These are phyloP conservation scores for Nephrotoma appendiculata DNA, from an alignment of 2,888 invertebrate species.

Conservation along the genomic window DNA sequence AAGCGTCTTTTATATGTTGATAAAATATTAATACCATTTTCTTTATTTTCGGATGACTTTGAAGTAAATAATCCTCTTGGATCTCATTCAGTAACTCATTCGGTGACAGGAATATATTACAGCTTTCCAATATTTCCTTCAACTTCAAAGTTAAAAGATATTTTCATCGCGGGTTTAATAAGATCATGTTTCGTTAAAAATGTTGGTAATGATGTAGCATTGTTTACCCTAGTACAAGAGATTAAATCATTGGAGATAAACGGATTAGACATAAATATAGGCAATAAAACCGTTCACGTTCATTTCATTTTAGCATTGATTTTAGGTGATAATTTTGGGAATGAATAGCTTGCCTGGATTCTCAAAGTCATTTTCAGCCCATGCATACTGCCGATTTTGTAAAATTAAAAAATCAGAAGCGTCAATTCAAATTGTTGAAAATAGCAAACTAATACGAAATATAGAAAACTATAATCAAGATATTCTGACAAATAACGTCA, in stretches of 20 bases:
- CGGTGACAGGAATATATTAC: not conserved
- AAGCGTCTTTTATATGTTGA: not conserved
- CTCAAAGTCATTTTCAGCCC: not conserved
- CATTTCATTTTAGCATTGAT: not conserved
- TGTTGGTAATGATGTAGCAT: not conserved
- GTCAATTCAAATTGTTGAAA: not conserved
- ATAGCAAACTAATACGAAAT: not conserved
- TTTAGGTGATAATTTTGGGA: slow-evolving; percentile 2
- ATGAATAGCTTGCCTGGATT: not conserved
- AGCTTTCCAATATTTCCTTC: not conserved
- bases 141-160: not conserved
- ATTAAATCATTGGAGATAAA: not conserved
- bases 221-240: not conserved
- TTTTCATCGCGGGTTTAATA: not conserved
- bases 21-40: not conserved
- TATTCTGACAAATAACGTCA: not conserved
- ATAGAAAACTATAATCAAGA: not conserved
- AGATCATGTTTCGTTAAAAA: not conserved
- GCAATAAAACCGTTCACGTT: not conserved
- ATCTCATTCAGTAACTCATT: not conserved
- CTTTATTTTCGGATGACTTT: not conserved
- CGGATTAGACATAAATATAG: not conserved
- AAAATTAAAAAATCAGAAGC: not conserved
- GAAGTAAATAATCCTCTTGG: not conserved
- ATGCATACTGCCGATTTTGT: not conserved